A percentile compares a stretch with the other conserved stretches of the same genome.
phyloP scores from a whole-genome alignment of 2,113 vertebrate genomes.

The Ammodytes dubius region DNA sequence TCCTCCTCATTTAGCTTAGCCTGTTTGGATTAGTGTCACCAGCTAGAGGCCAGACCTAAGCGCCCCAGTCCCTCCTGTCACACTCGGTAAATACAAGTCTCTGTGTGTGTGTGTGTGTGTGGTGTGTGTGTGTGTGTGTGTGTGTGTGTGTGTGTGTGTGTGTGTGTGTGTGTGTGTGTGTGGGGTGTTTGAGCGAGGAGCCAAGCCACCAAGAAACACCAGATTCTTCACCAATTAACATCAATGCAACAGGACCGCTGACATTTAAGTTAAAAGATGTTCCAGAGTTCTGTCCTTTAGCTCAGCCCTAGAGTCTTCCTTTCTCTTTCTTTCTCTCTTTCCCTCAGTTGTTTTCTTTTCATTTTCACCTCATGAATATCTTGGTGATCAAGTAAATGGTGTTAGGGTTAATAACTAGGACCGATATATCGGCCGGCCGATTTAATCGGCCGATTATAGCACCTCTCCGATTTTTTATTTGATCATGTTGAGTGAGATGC shows the following conservation, averaged over 20 bases:
- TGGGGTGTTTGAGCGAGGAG: slow-evolving; percentile 14
- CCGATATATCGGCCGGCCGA: neutral
- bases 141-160: slow-evolving; percentile 27
- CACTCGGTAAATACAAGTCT: slow-evolving; percentile 63
- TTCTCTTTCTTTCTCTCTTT: neutral
- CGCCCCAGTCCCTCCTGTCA: slow-evolving; percentile 64
- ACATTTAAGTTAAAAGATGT: slow-evolving; percentile 66
- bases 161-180: slow-evolving; percentile 40
- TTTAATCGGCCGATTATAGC: too few relatives aligned
- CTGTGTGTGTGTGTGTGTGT: slow-evolving; percentile 31
- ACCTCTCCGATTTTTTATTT: too few relatives aligned
- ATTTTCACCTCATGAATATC: neutral
- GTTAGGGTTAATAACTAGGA: neutral
- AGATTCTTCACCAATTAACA: slow-evolving; percentile 70
- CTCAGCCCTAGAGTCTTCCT: slow-evolving; percentile 13
- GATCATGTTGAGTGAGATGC: too few relatives aligned
- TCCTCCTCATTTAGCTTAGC: slow-evolving; percentile 76
- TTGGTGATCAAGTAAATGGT: neutral
- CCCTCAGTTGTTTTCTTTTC: neutral
- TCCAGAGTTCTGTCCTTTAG: slow-evolving; percentile 49
- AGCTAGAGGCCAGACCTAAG: slow-evolving; percentile 68
- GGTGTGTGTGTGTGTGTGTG: slow-evolving; percentile 27
- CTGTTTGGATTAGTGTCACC: slow-evolving; percentile 80
- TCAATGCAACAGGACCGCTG: slow-evolving; percentile 63
- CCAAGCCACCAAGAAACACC: slow-evolving; percentile 70